Conservation (phyloP, 2,888 invertebrate species). For the Leucania comma region DNA sequence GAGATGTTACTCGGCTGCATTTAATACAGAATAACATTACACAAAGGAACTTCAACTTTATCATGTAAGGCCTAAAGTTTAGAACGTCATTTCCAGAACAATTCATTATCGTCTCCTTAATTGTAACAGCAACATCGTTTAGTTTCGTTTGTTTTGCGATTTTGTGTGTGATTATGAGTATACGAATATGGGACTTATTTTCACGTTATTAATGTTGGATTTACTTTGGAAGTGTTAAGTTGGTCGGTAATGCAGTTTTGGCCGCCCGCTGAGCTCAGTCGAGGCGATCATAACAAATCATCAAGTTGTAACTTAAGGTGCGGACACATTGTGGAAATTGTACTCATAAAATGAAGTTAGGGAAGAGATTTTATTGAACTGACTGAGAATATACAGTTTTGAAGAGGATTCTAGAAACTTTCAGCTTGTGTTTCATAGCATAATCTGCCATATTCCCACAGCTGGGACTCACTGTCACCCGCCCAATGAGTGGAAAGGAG, state of each 20-base stretch:
- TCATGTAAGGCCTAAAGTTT: slow-evolving; percentile 38
- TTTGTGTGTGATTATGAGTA: slow-evolving; percentile 64
- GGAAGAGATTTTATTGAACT: slow-evolving; percentile 11
- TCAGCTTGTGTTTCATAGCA: not conserved
- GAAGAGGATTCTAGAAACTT: not conserved
- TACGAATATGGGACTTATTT: slow-evolving; percentile 61
- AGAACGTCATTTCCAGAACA: slow-evolving; percentile 54
- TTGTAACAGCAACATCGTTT: slow-evolving; percentile 85
- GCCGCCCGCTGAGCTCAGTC: slow-evolving; percentile 84
- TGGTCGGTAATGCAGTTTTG: slow-evolving; percentile 81
- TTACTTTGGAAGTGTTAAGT: slow-evolving; percentile 64
- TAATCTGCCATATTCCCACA: too few relatives aligned
- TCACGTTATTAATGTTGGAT: slow-evolving; percentile 72
- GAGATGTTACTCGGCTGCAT: slow-evolving; percentile 81
- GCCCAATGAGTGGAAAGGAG: too few relatives aligned
- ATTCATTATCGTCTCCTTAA: slow-evolving; percentile 85
- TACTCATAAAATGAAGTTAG: slow-evolving; percentile 44
- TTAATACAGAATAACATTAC: slow-evolving; percentile 73
- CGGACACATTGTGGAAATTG: slow-evolving; percentile 62
- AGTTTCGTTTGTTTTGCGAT: slow-evolving; percentile 87
- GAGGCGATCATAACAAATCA: slow-evolving; percentile 89
- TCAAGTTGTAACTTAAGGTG: slow-evolving; percentile 75
- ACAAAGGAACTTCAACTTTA: slow-evolving; percentile 68
- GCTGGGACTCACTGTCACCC: too few relatives aligned
- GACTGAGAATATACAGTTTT: not conserved